Base-by-base conservation (phyloP, 2,113 vertebrate species). In the Callocephalon fimbriatum region DNA sequence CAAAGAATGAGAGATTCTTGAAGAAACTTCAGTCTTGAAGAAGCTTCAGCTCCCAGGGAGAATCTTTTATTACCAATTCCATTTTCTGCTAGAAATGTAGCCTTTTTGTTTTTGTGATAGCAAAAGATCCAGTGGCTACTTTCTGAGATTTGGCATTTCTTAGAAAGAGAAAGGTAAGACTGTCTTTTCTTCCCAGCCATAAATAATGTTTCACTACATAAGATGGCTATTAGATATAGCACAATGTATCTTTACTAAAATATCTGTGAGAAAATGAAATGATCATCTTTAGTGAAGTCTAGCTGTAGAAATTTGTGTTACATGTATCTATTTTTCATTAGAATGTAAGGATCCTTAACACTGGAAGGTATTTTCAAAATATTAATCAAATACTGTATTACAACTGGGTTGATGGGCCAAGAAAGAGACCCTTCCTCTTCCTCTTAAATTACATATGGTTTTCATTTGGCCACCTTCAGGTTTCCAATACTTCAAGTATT, bases 91-190 rank as follows among this genome's bases (percentile, higher is more conserved):
- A 81, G 85, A 95, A 88, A 92, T 94, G 66, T 70, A 83, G 54
- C 15, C 21, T 62, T 66, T 90, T 79, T 70, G 10, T 91, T 81
- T 82, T 73, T 18, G 27, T 7, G 4, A 75, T 53, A 71, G 23
- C 44, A 82, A 80, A 89, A 86, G 44, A 68, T 71, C 75, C 63
- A 72, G 74, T 63, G 19, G 16, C 76, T 94, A 67, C 67, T 65
- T 80, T 93, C 77, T 76, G 38, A 92, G 42, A 92, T 91, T 59
- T 84, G 47, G 27, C 54, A 77, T 88, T 89, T 88, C 70, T 68
- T 85, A 94, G 45, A 96, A 93, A 84, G 94, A 84, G 75, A 93
- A 95, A 97, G 96, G 97, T 97, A 96, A 93, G 93, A 38, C 5
- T 40, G 17, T 77, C 6, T 62, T 93, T 86, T 79, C 6, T 80